These are phyloP conservation scores for Unio pictorum DNA, from an alignment of 2,888 invertebrate genomes.

Conservation along the genomic window DNA sequence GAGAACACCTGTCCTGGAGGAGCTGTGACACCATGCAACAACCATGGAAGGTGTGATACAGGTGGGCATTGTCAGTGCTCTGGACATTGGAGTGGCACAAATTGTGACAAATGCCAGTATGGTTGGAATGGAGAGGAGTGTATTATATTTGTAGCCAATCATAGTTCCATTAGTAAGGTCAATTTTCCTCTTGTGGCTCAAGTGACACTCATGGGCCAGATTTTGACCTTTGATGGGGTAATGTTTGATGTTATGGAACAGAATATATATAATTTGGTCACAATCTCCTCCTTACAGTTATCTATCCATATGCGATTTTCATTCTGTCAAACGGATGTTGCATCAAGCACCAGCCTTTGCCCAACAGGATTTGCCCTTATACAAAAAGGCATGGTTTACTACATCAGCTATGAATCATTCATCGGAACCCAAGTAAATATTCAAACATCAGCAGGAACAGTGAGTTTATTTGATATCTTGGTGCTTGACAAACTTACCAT, in stretches of 20 bases:
- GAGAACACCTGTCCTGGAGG: conserved; percentile 47
- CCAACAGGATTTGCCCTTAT: conserved; percentile 22
- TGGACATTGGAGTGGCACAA: conserved; percentile 40
- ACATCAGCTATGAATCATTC: conserved; percentile 25
- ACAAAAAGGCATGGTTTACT: conserved; percentile 20
- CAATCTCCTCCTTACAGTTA: too few relatives aligned
- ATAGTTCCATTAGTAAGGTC: conserved; percentile 14
- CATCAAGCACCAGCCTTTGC: conserved; percentile 7
- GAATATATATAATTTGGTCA: too few relatives aligned
- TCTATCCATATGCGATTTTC: too few relatives aligned
- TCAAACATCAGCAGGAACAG: too few relatives aligned
- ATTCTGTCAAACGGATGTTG: too few relatives aligned
- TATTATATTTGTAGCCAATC: conserved; percentile 28
- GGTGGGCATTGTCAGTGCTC: conserved; percentile 45
- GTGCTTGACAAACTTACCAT: too few relatives aligned
- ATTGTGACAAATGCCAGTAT: conserved; percentile 39
- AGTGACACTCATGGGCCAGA: conserved; percentile 36
- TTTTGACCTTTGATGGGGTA: conserved; percentile 50
- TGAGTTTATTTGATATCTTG: too few relatives aligned
- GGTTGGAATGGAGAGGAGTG: conserved; percentile 51
- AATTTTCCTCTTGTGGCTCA: conserved; percentile 36
- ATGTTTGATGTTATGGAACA: conserved; percentile 21
- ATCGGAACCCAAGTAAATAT: conserved; percentile 14
- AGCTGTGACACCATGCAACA: conserved; percentile 37
- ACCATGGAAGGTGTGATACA: conserved; percentile 41